Base-by-base conservation (phyloP, 2,113 vertebrate genomes). In the Hassar affinis region DNA sequence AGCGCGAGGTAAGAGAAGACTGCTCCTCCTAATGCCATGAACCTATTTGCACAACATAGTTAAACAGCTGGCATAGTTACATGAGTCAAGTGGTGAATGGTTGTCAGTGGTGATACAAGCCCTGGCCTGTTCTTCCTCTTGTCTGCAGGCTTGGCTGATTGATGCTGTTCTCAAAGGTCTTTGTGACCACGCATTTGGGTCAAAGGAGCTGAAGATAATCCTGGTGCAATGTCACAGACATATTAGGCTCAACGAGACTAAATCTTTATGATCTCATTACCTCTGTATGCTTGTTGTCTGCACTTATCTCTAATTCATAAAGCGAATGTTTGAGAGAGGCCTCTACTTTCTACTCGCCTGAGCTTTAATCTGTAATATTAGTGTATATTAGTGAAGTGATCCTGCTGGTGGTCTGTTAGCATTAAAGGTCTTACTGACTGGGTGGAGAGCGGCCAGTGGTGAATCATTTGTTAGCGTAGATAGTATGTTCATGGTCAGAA, bases 91-190 rank as follows among this genome's bases (percentile, higher is more conserved):
- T 20, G 79, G 77, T 84, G 51, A 83, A 83, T 52, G 33, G 61
- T 51, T 25, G 51, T 80, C 78, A 38, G 25, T 77, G 61, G 62
- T 25, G 64, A 79, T 84, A 79, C 83, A 84, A 79, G 83, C 52
- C 76, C 77, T 71, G 83, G 64, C 83, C 76, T 79, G 83, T 66
- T 54, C 76, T 77, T n/a, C 33, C n/a, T 71, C 27, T 66, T 72
- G 54, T 72, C 51, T 69, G 4, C 62, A 59, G 62, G 11, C 52
- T 18, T 78, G 76, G n/a, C 54, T 84, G 82, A 51, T 79, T 49
- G 47, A 79, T 79, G 64, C 51, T 66, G 64, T 51, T 49, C 52
- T 72, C 35, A 22, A 79, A 71, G 42, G 66, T 22, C 52, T 84
- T 72, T 84, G 75, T 69, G 75, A 78, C 57, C 57, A 33, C n/a